Base-by-base conservation (phyloP, 2,797 vertebrate genomes). In the Atherinosoma microstoma region DNA sequence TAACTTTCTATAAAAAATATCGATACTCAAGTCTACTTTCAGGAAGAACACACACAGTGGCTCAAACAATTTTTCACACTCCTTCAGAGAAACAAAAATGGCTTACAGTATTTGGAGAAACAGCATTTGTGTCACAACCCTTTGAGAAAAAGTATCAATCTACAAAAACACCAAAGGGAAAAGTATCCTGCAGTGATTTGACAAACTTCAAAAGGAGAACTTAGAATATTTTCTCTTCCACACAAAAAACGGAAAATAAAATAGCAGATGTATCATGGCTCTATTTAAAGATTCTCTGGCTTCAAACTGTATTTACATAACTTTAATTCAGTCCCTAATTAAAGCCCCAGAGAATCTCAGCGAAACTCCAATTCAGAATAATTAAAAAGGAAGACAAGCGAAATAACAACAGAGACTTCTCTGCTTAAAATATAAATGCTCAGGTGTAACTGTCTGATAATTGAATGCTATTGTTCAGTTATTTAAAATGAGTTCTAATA, bases 291-390 rank as follows among this genome's bases (percentile, higher is more conserved):
- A 86, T 77, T 78, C 62, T 62, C 69, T 68, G 63, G 85, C 86
- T 90, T 87, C 87, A 77, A 72, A 82, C 83, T 85, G 83, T 89
- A 94, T 94, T 94, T 94, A 93, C 92, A 92, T 92, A 92, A 88
- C 85, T 94, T 93, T 93, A 91, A 93, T 93, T 93, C 87, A 86
- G 84, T 89, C 85, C 65, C 90, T 94, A 94, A 95, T 95, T 93
- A 93, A 95, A 93, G 83, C 92, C 91, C 92, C 64, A 69, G 93
- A 94, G 93, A 94, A 84, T 88, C 73, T 80, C 77, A 72, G 80
- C 13, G 27, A 90, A 85, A 79, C 87, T 90, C 68, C 79, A 80
- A 88, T 89, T 90, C 87, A 63, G 86, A 93, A 93, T 94, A 93
- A 94, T 94, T 93, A 91, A 91, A 87, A 75, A 73, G 73, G 75